These are phyloP conservation scores for Xiphophorus couchianus DNA, from an alignment of 2,113 vertebrate genomes.

Conservation along the genomic window DNA sequence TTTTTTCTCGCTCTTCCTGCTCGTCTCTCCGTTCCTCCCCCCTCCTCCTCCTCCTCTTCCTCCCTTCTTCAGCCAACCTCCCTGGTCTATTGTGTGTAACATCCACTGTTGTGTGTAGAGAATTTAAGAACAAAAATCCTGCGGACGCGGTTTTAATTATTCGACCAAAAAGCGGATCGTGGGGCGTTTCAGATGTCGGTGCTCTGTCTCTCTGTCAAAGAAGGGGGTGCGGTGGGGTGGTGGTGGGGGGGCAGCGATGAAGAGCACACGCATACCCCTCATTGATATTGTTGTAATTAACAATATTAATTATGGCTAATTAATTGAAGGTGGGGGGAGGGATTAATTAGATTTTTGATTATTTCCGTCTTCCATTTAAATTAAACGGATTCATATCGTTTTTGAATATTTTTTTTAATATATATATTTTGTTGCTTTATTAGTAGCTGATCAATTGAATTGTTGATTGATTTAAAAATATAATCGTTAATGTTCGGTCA, in stretches of 20 bases:
- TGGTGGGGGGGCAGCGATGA: constrained; percentile 16
- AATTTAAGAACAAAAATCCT: constrained; percentile 36
- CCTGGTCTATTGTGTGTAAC: constrained; percentile 63
- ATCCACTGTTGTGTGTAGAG: constrained; percentile 11
- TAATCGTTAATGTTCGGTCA: neutral
- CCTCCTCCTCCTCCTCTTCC: constrained; percentile 58
- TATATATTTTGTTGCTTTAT: neutral
- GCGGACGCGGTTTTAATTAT: constrained; percentile 59
- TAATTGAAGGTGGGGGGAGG: constrained; percentile 31
- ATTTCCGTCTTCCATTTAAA: constrained; percentile 10
- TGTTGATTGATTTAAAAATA: neutral
- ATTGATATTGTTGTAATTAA: constrained; percentile 53
- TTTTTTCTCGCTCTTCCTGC: constrained; percentile 49
- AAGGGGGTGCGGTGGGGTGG: no score
- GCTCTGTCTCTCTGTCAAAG: neutral
- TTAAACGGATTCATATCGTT: neutral
- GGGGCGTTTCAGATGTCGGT: neutral
- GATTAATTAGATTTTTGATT: constrained; percentile 43
- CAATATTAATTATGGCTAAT: constrained; percentile 60
- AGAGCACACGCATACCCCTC: constrained; percentile 25
- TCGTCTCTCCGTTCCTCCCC: constrained; percentile 51
- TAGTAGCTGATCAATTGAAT: neutral
- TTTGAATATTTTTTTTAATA: no score
- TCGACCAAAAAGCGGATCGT: neutral
- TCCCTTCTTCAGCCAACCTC: constrained; percentile 54